Evolutionary conservation across 2,113 vertebrate genomes (phyloP).

Genomic region (Xiphophorus couchianus): DNA sequence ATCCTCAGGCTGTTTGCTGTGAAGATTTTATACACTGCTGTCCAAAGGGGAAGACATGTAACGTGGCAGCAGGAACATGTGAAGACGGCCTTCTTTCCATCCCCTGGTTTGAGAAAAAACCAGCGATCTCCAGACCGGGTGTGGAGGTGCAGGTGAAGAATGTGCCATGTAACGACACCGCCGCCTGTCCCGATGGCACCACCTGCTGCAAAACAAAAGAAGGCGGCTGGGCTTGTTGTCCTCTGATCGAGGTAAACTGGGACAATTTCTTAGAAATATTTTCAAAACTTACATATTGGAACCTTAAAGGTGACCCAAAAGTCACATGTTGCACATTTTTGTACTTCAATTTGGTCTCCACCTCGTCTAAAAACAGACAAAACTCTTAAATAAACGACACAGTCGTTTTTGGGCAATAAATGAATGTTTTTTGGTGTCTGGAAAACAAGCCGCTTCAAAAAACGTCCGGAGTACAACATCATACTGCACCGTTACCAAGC

Average conservation of each 20-base stretch:
- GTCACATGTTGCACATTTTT: too few relatives aligned
- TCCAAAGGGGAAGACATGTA: conserved; percentile 20
- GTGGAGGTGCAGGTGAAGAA: neutral
- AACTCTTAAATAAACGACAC: too few relatives aligned
- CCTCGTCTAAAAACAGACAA: too few relatives aligned
- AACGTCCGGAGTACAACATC: too few relatives aligned
- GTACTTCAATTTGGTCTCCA: too few relatives aligned
- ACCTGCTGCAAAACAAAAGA: conserved; percentile 66
- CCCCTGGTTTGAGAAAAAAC: conserved; percentile 1
- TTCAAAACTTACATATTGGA: neutral
- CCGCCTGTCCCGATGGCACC: conserved; percentile 38
- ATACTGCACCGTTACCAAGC: too few relatives aligned
- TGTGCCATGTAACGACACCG: neutral
- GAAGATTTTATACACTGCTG: conserved; percentile 20
- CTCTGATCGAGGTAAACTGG: conserved; percentile 40
- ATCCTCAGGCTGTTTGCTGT: conserved; percentile 22
- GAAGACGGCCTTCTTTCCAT: neutral
- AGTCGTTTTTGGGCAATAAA: too few relatives aligned
- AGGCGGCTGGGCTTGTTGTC: conserved; percentile 65
- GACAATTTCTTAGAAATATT: neutral
- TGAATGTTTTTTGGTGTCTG: too few relatives aligned
- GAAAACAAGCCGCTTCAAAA: too few relatives aligned
- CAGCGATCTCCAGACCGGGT: neutral
- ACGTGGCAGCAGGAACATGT: neutral
- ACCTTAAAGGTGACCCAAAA: too few relatives aligned